These are phyloP conservation scores for Drosophila littoralis DNA, from an alignment of 1,140 invertebrate species.

Conservation along the genomic window DNA sequence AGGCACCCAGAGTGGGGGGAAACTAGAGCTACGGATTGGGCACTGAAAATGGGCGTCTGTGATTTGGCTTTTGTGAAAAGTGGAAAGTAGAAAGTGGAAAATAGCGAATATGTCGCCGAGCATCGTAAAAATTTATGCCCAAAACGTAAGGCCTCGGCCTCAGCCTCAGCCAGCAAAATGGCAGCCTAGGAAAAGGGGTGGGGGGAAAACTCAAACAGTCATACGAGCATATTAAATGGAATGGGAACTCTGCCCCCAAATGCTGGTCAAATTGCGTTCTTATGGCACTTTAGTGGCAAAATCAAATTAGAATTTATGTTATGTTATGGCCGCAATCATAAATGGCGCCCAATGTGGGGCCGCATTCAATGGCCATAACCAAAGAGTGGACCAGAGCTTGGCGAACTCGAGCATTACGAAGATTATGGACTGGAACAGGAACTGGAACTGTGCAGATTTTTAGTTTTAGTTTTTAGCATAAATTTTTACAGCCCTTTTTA, in stretches of 20 bases:
- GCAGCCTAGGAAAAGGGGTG: neutral
- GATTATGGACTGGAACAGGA: constrained; percentile 33
- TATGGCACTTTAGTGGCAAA: constrained; percentile 83
- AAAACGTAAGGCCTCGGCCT: constrained; percentile 52
- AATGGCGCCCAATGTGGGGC: constrained; percentile 53
- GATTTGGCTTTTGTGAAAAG: constrained; percentile 73
- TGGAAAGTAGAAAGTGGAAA: constrained; percentile 69
- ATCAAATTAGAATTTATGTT: constrained; percentile 84
- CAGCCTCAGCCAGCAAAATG: constrained; percentile 10
- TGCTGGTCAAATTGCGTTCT: constrained; percentile 71
- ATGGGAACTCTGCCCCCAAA: neutral
- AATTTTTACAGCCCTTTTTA: constrained; percentile 49
- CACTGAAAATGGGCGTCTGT: constrained; percentile 73
- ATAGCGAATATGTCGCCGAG: constrained; percentile 79
- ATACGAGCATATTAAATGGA: constrained; percentile 16
- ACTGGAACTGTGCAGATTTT: constrained; percentile 43
- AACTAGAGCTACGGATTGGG: constrained; percentile 12
- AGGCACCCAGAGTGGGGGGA: neutral
- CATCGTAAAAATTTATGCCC: constrained; percentile 82
- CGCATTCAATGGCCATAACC: constrained; percentile 48
- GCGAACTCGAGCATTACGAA: neutral
- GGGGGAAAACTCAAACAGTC: neutral
- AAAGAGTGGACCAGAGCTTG: too few relatives aligned
- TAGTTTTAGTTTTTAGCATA: constrained; percentile 62
- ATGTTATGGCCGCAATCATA: constrained; percentile 75